phyloP scores from a whole-genome alignment of 2,797 vertebrate genomes.

The Fratercula arctica region DNA sequence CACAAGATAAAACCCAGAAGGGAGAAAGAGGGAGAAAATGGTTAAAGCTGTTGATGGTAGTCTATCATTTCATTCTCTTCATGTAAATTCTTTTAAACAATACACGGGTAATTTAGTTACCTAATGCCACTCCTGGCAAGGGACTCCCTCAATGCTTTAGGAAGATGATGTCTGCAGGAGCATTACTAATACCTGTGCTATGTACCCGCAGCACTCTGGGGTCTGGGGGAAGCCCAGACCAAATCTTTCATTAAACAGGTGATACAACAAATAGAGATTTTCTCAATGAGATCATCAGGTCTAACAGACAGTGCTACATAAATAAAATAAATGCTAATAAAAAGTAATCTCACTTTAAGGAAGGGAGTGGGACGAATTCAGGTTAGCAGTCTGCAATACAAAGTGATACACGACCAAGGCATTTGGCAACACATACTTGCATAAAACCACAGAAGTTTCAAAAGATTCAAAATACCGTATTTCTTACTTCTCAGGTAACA shows the following conservation, averaged over 20 bases:
- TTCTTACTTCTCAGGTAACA: conserved; percentile 26
- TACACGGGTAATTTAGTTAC: background rate
- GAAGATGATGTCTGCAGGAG: background rate
- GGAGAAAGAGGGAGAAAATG: background rate
- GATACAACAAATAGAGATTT: background rate
- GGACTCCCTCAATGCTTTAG: background rate
- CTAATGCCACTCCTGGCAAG: background rate
- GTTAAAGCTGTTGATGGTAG: background rate
- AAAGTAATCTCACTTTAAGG: background rate
- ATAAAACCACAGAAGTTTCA: background rate
- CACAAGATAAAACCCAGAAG: background rate
- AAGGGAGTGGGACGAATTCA: background rate
- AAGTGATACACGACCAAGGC: background rate
- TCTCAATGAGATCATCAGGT: background rate
- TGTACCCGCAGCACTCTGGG: background rate
- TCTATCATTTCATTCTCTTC: background rate
- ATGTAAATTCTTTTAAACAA: background rate
- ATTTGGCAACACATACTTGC: background rate
- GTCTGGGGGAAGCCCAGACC: background rate
- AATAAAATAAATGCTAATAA: background rate
- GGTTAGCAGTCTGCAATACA: background rate
- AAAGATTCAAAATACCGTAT: background rate
- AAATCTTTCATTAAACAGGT: background rate
- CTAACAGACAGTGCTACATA: background rate
- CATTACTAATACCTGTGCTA: background rate